Conservation (phyloP, 2,888 invertebrate genomes). For the Plebejus argus region DNA sequence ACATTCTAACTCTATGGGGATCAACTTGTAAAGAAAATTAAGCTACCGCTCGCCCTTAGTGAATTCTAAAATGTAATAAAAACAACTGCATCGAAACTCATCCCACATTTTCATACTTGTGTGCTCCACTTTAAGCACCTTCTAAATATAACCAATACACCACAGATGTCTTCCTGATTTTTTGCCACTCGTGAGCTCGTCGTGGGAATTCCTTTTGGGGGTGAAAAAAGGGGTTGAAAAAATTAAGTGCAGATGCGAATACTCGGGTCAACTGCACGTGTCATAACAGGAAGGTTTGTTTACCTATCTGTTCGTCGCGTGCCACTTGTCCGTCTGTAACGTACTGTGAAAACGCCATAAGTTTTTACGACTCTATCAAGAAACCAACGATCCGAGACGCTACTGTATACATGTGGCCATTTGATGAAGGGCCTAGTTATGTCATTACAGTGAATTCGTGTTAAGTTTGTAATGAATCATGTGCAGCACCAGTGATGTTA, state of each 20-base stretch:
- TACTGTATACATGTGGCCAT: background rate
- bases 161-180: constrained; percentile 69
- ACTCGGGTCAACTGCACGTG: constrained; percentile 59
- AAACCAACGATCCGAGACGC: constrained; percentile 8
- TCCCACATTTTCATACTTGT: background rate
- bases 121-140: constrained; percentile 54
- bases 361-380: constrained; percentile 49
- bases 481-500: no score
- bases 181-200: constrained; percentile 60
- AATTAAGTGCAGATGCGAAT: constrained; percentile 65
- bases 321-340: constrained; percentile 64
- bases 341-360: constrained; percentile 65
- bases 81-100: background rate
- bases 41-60: no score
- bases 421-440: background rate
- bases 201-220: constrained; percentile 64
- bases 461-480: background rate
- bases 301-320: constrained; percentile 64
- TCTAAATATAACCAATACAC: constrained; percentile 63
- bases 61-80: no score
- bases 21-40: background rate
- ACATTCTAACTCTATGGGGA: background rate
- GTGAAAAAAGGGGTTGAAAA: constrained; percentile 54
- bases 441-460: background rate
- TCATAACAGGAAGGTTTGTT: constrained; percentile 67